Conservation (phyloP, 2,797 vertebrate species). For the Pseudotriccus pelzelni region DNA sequence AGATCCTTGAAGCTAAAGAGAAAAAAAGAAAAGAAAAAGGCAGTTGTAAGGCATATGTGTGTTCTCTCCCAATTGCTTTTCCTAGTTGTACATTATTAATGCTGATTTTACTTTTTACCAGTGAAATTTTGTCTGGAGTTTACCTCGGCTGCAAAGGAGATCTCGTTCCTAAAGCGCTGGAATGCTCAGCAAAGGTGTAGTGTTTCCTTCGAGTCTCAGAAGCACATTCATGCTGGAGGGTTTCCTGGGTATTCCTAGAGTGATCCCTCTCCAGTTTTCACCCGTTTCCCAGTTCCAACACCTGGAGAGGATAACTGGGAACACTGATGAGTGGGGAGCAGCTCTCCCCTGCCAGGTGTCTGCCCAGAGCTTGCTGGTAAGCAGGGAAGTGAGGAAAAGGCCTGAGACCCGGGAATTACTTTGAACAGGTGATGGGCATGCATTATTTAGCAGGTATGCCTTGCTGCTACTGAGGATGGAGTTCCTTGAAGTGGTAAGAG, state of each 20-base stretch:
- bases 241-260: background rate
- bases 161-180: background rate
- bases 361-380: background rate
- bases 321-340: background rate
- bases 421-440: background rate
- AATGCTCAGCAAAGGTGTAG: background rate
- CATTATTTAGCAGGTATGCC: background rate
- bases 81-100: background rate
- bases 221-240: background rate
- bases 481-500: background rate
- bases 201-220: background rate
- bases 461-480: background rate
- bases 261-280: background rate
- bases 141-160: background rate
- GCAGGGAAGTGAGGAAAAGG: background rate
- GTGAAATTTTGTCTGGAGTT: background rate
- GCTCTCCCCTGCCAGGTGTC: background rate
- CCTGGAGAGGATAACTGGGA: background rate
- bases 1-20: slow-evolving; percentile 7
- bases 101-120: background rate
- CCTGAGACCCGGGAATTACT: background rate
- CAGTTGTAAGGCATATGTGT: background rate
- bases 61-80: background rate
- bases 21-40: background rate
- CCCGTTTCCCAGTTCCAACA: background rate